These are phyloP conservation scores for Eubasilissa regina DNA, from an alignment of 1,140 invertebrate species.

Conservation along the genomic window DNA sequence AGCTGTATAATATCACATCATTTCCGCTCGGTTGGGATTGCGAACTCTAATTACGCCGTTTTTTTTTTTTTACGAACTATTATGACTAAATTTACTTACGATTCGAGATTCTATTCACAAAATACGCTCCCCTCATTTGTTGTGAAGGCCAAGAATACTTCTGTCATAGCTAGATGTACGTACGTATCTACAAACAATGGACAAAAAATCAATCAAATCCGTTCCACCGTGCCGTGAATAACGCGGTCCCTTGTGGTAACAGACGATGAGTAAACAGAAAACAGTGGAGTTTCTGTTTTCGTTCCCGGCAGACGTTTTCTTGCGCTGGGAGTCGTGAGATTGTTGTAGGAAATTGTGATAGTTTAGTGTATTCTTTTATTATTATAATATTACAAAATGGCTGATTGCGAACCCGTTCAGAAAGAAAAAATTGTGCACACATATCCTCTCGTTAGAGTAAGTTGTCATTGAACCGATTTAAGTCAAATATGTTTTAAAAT, in stretches of 20 bases:
- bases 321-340: conserved; percentile 59
- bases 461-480: conserved; percentile 40
- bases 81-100: conserved; percentile 40
- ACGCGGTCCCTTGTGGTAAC: conserved; percentile 30
- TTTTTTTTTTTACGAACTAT: conserved; percentile 19
- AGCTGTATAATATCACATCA: conserved; percentile 18
- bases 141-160: conserved; percentile 48
- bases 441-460: conserved; percentile 82
- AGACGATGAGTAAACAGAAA: conserved; percentile 40
- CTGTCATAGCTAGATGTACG: conserved; percentile 11
- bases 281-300: conserved; percentile 63
- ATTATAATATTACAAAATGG: conserved; percentile 63
- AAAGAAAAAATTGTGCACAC: conserved; percentile 81
- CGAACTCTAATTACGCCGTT: conserved; percentile 32
- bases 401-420: conserved; percentile 70
- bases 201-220: conserved; percentile 57
- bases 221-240: conserved; percentile 42
- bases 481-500: too few relatives aligned
- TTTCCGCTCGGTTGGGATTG: conserved; percentile 36
- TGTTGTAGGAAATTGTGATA: conserved; percentile 39
- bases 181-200: conserved; percentile 50
- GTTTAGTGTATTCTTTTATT: conserved; percentile 19
- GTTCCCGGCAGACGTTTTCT: conserved; percentile 56
- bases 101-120: conserved; percentile 44
- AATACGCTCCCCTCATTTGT: conserved; percentile 19